Percentiles rank a stretch among this genome's conserved stretches.
Evolutionary conservation across 1,140 invertebrate genomes (phyloP).

Genomic region (Drosophila elegans): DNA sequence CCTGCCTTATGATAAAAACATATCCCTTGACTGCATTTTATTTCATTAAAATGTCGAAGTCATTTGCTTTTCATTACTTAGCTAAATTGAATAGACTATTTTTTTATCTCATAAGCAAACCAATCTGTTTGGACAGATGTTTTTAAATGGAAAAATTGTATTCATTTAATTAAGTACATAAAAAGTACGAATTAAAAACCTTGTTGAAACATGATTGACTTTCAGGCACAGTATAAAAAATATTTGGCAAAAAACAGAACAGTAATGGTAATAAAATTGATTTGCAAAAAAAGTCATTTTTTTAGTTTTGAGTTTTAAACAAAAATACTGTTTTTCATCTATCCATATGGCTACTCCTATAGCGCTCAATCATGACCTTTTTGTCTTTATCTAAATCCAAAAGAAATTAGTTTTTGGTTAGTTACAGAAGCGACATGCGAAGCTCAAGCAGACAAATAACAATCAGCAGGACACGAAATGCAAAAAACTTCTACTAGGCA

Average conservation of each 20-base stretch:
- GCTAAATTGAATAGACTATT: too few species aligned
- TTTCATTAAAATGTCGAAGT: too few species aligned
- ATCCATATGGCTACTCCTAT: background rate
- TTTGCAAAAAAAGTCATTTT: background rate
- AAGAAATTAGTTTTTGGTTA: constrained; percentile 49
- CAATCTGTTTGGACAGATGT: too few species aligned
- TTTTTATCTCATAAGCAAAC: too few species aligned
- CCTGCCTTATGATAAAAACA: too few species aligned
- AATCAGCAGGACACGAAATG: constrained; percentile 50
- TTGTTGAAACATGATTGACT: background rate
- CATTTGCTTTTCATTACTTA: too few species aligned
- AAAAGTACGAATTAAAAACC: background rate
- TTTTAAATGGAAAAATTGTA: background rate
- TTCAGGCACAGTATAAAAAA: background rate
- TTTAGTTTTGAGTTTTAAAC: background rate
- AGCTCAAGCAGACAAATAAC: constrained; percentile 66
- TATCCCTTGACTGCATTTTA: background rate
- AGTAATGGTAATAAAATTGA: background rate
- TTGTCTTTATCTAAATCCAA: background rate
- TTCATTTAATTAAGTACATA: background rate
- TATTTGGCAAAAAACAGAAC: background rate
- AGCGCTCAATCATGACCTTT: background rate
- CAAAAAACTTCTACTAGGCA: constrained; percentile 85
- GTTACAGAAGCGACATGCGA: constrained; percentile 80
- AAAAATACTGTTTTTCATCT: background rate